Evolutionary conservation across 2,113 vertebrate genomes (phyloP), one percentile per base, ranked within the genome.

Genomic region (Pimephales promelas): DNA sequence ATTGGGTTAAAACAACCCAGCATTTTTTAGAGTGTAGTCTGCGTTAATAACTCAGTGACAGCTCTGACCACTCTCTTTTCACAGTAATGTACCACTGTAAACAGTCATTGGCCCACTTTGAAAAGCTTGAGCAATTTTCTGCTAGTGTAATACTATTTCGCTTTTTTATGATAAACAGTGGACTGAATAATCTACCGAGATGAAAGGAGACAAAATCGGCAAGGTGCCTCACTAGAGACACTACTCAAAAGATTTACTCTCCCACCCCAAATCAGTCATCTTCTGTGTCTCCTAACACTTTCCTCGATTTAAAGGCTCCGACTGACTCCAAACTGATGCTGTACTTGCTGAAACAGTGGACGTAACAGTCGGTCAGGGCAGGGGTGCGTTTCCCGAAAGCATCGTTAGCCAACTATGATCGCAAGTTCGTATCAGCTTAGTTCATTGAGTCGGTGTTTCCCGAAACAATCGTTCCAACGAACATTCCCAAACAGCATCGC

Each of bases 121-220:
- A 89, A 88, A 87, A 86, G 81, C n/a, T 13, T 61, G 84, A 87
- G 64, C 86, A 87, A 85, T 90, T 77, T 84, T 86, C 88, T 88
- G 76, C 76, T 49, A 24, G 81, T 11, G 16, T 90, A 88, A 89
- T 87, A 86, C 87, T 64, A 85, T 81, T 83, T 79, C 81, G 72
- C 84, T 59, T 85, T 88, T 87, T 86, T 89, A 85, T 88, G 86
- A 92, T 90, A 87, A 88, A 89, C 89, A 87, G 47, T 40, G 74
- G 45, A 47, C 68, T 83, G 84, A 90, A 90, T 75, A 86, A 87
- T 87, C 90, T 84, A 59, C 54, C 28, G 56, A 88, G 89, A 92
- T 92, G 79, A 91, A 91, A 92, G 85, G 82, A 86, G 57, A 52
- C 61, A 40, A n/a, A 87, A 84, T 66, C 40, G 77, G 18, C 79